These are phyloP conservation scores for Lasioglossum oenotherae DNA, from an alignment of 2,888 invertebrate genomes.

Conservation along the genomic window DNA sequence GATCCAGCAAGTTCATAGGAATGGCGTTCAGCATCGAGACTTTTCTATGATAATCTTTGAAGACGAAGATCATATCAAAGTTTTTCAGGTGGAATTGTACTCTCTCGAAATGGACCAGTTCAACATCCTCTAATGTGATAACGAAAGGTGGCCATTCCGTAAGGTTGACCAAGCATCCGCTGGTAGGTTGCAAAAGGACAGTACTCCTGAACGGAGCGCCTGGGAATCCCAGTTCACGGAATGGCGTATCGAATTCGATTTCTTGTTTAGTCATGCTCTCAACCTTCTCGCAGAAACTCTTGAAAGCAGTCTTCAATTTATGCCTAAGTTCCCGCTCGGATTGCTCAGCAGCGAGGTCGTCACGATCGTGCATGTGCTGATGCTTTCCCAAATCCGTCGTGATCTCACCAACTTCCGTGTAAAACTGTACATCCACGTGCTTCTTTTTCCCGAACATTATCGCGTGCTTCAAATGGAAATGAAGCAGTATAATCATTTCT, in stretches of 20 bases:
- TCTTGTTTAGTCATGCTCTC: conserved; percentile 98
- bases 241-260: conserved; percentile 99
- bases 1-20: conserved; percentile 99
- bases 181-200: conserved; percentile 98
- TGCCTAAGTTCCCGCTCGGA: conserved; percentile 98
- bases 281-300: conserved; percentile 98
- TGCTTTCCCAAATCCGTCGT: conserved; percentile 99
- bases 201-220: conserved; percentile 99
- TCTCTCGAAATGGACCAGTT: conserved; percentile 99
- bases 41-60: conserved; percentile 98
- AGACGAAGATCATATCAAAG: conserved; percentile 99
- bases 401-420: conserved; percentile 99
- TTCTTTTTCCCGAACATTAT: conserved; percentile 99
- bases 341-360: conserved; percentile 99
- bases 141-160: conserved; percentile 99
- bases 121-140: conserved; percentile 98
- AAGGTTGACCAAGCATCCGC: conserved; percentile 98
- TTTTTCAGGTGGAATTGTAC: conserved; percentile 99
- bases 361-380: conserved; percentile 99
- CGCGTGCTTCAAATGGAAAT: conserved; percentile 99
- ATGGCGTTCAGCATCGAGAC: conserved; percentile 99
- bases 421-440: conserved; percentile 99
- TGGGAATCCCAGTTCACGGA: conserved; percentile 98
- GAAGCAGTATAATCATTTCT: conserved; percentile 99
- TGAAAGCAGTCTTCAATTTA: conserved; percentile 98